Evolutionary conservation across 2,797 vertebrate species (phyloP).

Genomic region (Alouatta caraya): DNA sequence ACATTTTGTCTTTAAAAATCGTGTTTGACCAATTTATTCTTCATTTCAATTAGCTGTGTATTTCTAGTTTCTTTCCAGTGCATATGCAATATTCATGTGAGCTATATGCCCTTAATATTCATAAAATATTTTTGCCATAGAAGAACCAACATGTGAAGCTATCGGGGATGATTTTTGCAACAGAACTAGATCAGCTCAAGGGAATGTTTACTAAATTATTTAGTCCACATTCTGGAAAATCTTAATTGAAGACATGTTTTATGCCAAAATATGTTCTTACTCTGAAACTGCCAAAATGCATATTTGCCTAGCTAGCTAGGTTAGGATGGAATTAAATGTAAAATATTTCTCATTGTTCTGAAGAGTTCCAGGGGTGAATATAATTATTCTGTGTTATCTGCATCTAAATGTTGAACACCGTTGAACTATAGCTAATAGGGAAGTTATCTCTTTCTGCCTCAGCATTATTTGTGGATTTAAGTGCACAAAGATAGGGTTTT

Average conservation of each 20-base stretch:
- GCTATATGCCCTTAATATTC: background rate
- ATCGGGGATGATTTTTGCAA: background rate
- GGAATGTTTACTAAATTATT: background rate
- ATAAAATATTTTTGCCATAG: background rate
- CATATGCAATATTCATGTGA: background rate
- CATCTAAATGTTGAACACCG: background rate
- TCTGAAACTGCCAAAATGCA: background rate
- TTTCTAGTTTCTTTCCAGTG: background rate
- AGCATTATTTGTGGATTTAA: background rate
- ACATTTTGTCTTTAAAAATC: background rate
- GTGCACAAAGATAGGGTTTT: background rate
- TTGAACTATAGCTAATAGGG: background rate
- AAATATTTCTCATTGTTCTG: background rate
- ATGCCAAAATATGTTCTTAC: background rate
- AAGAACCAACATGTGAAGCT: background rate
- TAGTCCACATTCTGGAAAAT: background rate
- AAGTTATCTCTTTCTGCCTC: background rate
- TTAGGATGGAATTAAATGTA: background rate
- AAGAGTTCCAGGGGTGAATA: background rate
- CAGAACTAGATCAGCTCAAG: background rate
- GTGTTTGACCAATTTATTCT: background rate
- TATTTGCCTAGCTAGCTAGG: background rate
- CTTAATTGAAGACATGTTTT: slow-evolving; percentile 25
- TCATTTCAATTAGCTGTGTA: background rate
- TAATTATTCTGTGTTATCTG: background rate